Base-by-base conservation (phyloP, 1,140 invertebrate species). In the Oncopeltus fasciatus region DNA sequence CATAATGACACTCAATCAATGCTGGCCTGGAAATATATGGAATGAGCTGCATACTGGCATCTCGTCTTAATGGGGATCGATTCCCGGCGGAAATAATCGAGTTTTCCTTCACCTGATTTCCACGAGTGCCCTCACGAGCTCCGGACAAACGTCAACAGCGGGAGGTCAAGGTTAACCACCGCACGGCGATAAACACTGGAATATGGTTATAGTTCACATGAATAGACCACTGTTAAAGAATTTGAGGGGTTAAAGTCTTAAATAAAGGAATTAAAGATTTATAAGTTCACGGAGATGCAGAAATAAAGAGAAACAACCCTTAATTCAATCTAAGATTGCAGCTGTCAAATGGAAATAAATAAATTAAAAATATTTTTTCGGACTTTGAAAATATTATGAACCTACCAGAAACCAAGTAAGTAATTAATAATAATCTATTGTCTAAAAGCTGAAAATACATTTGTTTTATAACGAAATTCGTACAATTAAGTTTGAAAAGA, bases 21-120 rank as follows among this genome's bases (percentile, higher is more conserved):
- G n/a, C n/a, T n/a, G n/a, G n/a, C n/a, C n/a, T n/a, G n/a, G n/a
- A n/a, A n/a, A n/a, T n/a, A n/a, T n/a, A n/a, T n/a, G n/a, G n/a
- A n/a, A n/a, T n/a, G n/a, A n/a, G n/a, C n/a, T n/a, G n/a, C n/a
- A n/a, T n/a, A n/a, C n/a, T n/a, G n/a, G n/a, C n/a, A n/a, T n/a
- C n/a, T n/a, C n/a, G n/a, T n/a, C n/a, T n/a, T n/a, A n/a, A n/a
- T n/a, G n/a, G 31, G 31, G 49, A 4, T 14, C 49, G 18, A 24
- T 53, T 24, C 49, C 26, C 9, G 21, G 49, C 49, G 49, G 49
- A 53, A 53, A 53, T 53, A 53, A 53, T 53, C 49, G 49, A 24
- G 49, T 53, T 53, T 53, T 53, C 49, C 49, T 53, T 53, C 49
- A 53, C 49, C 49, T 24, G 1, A 18, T 53, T 53, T 53, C 24